phyloP scores from a whole-genome alignment of 2,797 vertebrate species.

The Alectoris magna region DNA sequence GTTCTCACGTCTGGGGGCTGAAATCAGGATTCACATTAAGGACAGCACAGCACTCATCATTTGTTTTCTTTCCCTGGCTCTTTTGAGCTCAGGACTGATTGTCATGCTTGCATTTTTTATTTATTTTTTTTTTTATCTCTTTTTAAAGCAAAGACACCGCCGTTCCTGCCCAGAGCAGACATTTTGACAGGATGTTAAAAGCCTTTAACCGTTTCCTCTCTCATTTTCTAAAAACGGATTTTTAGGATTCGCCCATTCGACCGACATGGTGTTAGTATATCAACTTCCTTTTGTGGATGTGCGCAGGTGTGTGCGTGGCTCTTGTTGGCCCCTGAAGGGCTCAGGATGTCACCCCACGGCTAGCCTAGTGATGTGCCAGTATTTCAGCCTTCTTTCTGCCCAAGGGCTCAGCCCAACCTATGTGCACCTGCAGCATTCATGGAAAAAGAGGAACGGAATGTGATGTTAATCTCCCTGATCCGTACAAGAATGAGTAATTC shows the following conservation, averaged over 20 bases:
- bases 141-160: background rate
- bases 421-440: background rate
- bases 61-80: background rate
- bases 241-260: background rate
- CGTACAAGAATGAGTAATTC: constrained; percentile 38
- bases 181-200: background rate
- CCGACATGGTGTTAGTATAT: background rate
- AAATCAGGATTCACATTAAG: background rate
- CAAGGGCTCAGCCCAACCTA: background rate
- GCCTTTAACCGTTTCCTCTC: background rate
- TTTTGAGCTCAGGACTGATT: background rate
- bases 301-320: background rate
- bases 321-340: background rate
- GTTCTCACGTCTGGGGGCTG: background rate
- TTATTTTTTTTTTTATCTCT: background rate
- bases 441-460: background rate
- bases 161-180: background rate
- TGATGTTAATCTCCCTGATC: constrained; percentile 22
- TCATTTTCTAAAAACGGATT: background rate
- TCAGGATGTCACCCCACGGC: background rate
- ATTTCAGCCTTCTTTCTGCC: background rate
- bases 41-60: background rate
- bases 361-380: background rate
- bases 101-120: background rate
- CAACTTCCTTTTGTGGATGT: background rate